These are phyloP conservation scores for Silurus aristotelis DNA, from an alignment of 2,797 vertebrate genomes.

Conservation along the genomic window DNA sequence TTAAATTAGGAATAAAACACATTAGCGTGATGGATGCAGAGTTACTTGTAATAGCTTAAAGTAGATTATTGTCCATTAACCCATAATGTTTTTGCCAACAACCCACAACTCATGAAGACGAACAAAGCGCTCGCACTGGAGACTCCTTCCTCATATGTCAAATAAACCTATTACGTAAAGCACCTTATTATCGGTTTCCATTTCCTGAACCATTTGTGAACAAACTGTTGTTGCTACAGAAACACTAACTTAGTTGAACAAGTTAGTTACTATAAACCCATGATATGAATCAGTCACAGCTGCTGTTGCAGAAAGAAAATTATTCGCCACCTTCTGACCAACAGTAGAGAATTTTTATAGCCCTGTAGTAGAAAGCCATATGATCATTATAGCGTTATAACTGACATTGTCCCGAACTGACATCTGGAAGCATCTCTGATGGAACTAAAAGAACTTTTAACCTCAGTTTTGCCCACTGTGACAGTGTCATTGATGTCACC, in stretches of 20 bases:
- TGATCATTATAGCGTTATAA: conserved; percentile 13
- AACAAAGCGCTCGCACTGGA: not conserved
- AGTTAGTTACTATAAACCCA: not conserved
- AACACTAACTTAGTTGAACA: not conserved
- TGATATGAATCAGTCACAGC: not conserved
- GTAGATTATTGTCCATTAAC: not conserved
- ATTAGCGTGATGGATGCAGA: not conserved
- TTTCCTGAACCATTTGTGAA: no score
- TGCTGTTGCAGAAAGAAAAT: not conserved
- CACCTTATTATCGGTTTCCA: not conserved
- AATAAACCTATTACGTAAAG: not conserved
- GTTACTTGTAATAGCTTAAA: not conserved
- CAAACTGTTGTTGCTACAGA: not conserved
- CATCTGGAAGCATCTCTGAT: not conserved
- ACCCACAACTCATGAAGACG: not conserved
- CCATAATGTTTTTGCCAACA: not conserved
- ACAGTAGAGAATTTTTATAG: not conserved
- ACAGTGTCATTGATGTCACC: not conserved
- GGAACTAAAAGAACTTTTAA: not conserved
- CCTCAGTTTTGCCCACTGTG: not conserved
- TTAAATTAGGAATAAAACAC: not conserved
- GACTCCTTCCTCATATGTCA: not conserved
- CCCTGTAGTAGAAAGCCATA: not conserved
- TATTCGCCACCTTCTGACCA: no score
- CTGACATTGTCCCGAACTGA: not conserved